phyloP scores from a whole-genome alignment of 1,140 invertebrate genomes.

The Drosophila suzukii region DNA sequence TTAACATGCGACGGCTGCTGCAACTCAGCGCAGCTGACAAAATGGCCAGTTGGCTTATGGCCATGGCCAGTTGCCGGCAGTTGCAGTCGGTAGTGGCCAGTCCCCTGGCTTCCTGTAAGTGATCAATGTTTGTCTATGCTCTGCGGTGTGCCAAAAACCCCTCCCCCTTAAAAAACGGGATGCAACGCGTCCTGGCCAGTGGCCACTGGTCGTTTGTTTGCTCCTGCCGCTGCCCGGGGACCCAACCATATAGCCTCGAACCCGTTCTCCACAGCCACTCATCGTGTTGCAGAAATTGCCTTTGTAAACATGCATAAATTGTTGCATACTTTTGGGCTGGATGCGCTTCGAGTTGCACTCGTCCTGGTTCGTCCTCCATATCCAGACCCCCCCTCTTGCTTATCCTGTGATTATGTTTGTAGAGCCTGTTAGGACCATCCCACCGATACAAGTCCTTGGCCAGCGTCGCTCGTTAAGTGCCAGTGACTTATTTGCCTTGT shows the following conservation, averaged over 20 bases:
- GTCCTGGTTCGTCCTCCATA: not conserved
- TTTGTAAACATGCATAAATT: constrained; percentile 80
- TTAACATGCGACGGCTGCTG: constrained; percentile 68
- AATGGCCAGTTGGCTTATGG: constrained; percentile 69
- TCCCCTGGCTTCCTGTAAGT: constrained; percentile 66
- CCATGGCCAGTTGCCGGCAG: constrained; percentile 32
- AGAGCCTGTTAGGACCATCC: constrained; percentile 48
- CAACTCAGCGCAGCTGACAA: constrained; percentile 67
- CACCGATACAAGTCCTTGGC: constrained; percentile 15
- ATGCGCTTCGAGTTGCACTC: constrained; percentile 32
- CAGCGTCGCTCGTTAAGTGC: constrained; percentile 60
- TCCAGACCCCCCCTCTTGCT: constrained; percentile 24
- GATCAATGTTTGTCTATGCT: constrained; percentile 81
- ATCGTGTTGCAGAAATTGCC: constrained; percentile 58
- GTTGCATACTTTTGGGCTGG: constrained; percentile 72
- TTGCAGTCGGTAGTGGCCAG: not conserved
- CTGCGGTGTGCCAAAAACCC: constrained; percentile 58
- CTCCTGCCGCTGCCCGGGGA: constrained; percentile 11
- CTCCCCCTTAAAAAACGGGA: constrained; percentile 27
- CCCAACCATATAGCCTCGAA: not conserved
- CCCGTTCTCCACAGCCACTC: not conserved
- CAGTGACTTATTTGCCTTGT: constrained; percentile 71
- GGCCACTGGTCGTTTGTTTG: constrained; percentile 50
- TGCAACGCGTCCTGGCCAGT: constrained; percentile 28
- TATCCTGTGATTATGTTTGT: constrained; percentile 78